Percentiles rank a stretch among this genome's conserved stretches.
These are phyloP conservation scores for Scolopax bukidnonensis DNA, from an alignment of 2,797 vertebrate species.

Conservation along the genomic window DNA sequence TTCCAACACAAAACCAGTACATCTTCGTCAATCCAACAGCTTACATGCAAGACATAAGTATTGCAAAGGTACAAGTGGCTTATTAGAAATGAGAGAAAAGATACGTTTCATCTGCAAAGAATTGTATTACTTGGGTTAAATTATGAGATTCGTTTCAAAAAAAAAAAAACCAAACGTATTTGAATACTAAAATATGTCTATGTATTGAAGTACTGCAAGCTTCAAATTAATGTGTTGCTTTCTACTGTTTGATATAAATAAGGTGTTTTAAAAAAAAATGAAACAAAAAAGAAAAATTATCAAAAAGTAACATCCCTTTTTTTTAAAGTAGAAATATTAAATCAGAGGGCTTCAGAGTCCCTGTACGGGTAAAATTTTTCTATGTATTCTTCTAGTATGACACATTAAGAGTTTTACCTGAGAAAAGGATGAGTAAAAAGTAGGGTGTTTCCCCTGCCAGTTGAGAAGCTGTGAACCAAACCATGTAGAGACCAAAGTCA, in stretches of 20 bases:
- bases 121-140: not conserved
- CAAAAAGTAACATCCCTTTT: not conserved
- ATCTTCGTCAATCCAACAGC: not conserved
- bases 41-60: not conserved
- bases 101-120: not conserved
- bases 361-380: not conserved
- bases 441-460: not conserved
- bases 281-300: not conserved
- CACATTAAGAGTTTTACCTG: not conserved
- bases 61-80: not conserved
- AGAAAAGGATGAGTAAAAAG: conserved; percentile 18
- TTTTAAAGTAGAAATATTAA: not conserved
- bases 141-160: not conserved
- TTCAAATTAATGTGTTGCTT: not conserved
- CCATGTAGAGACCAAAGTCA: not conserved
- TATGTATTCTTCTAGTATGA: not conserved
- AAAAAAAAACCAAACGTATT: not conserved
- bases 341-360: not conserved
- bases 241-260: not conserved
- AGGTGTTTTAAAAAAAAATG: not conserved
- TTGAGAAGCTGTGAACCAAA: not conserved
- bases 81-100: not conserved
- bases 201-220: not conserved
- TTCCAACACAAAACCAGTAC: not conserved
- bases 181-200: not conserved